phyloP scores from a whole-genome alignment of 2,113 vertebrate genomes.

The Boulengeromyrus knoepffleri region DNA sequence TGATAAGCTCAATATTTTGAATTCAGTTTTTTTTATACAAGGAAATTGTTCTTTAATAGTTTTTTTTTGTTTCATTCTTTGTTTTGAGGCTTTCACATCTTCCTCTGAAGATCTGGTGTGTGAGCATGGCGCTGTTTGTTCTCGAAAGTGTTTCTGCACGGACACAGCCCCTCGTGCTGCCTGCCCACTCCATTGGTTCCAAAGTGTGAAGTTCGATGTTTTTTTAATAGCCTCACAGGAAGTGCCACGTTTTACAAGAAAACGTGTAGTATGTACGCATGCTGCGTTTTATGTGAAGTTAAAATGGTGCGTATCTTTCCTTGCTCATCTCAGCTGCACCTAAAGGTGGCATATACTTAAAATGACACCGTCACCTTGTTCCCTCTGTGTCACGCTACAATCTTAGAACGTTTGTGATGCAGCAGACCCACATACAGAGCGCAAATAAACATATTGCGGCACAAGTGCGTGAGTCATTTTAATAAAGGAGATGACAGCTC shows the following conservation, averaged over 20 bases:
- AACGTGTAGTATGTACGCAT: not conserved
- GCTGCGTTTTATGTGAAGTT: not conserved
- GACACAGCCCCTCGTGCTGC: not conserved
- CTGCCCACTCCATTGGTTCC: not conserved
- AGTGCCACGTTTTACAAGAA: not conserved
- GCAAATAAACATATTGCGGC: not conserved
- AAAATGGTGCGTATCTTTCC: not conserved
- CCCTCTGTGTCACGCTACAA: not conserved
- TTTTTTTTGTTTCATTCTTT: not conserved
- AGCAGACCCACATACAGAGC: not conserved
- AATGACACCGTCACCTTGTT: not conserved
- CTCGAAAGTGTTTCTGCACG: not conserved
- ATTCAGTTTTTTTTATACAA: not conserved
- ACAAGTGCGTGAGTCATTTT: not conserved
- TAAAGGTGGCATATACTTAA: not conserved
- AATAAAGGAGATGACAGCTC: not conserved
- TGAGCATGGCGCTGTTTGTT: not conserved
- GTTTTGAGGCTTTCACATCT: not conserved
- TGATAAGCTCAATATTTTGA: not conserved
- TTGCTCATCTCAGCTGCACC: not conserved
- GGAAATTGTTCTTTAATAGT: not conserved
- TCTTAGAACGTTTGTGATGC: not conserved
- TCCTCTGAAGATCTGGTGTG: not conserved
- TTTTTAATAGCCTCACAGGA: not conserved
- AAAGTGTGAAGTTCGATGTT: constrained; percentile 2